Percentiles rank a stretch among this genome's conserved stretches.
Conservation (phyloP, 2,113 vertebrate species). For the Podarcis raffonei region DNA sequence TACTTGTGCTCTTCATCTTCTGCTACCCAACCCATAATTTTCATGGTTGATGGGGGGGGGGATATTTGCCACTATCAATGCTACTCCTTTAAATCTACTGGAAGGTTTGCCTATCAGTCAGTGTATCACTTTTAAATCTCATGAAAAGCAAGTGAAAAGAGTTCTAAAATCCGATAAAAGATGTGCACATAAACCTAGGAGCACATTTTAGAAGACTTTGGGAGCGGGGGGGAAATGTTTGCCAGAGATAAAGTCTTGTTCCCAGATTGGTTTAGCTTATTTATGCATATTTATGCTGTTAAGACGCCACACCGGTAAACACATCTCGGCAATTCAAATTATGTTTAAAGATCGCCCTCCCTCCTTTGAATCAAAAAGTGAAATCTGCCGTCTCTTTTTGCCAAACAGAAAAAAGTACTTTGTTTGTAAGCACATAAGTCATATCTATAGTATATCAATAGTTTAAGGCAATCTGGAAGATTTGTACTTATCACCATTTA, state of each 20-base stretch:
- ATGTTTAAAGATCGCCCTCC: slow-evolving; percentile 20
- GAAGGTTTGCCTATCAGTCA: neutral
- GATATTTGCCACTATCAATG: neutral
- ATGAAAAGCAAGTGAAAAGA: neutral
- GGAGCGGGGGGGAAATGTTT: neutral
- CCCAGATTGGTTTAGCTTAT: slow-evolving; percentile 42
- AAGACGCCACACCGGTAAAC: slow-evolving; percentile 12
- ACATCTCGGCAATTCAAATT: slow-evolving; percentile 47
- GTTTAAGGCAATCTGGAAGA: slow-evolving; percentile 72
- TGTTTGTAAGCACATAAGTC: slow-evolving; percentile 48
- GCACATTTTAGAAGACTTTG: neutral
- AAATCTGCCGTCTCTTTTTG: slow-evolving; percentile 56
- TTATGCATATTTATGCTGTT: slow-evolving; percentile 10
- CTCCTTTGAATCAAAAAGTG: slow-evolving; percentile 47
- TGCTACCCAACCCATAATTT: neutral
- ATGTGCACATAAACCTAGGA: slow-evolving; percentile 17
- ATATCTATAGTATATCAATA: slow-evolving; percentile 68
- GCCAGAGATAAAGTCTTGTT: slow-evolving; percentile 39
- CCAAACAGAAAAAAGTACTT: slow-evolving; percentile 33
- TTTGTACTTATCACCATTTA: slow-evolving; percentile 66
- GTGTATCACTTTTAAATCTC: neutral
- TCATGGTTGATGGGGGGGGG: neutral
- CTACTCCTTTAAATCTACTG: neutral
- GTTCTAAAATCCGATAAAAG: neutral
- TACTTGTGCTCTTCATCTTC: neutral